These are phyloP conservation scores for Pseudochromis fuscus DNA, from an alignment of 2,797 vertebrate species.

Conservation along the genomic window DNA sequence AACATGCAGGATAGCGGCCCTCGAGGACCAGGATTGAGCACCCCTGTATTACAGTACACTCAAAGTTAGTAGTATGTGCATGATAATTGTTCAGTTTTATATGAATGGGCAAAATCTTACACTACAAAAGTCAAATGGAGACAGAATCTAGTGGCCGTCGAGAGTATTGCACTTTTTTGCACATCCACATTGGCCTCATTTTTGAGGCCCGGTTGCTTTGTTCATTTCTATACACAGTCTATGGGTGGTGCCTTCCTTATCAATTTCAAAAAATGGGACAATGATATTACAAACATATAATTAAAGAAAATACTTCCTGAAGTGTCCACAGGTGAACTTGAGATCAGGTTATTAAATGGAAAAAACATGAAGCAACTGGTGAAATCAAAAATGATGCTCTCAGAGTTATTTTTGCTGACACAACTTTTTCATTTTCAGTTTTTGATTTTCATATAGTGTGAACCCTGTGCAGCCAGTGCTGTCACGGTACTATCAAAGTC, in stretches of 20 bases:
- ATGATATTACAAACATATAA: neutral
- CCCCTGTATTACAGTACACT: no score
- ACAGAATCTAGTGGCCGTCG: no score
- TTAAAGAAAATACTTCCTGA: neutral
- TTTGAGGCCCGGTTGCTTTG: no score
- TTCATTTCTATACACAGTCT: no score
- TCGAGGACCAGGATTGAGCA: no score
- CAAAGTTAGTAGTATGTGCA: no score
- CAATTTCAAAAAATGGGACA: neutral
- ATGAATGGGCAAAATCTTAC: neutral
- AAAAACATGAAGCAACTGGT: neutral
- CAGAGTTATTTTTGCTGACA: constrained; percentile 8
- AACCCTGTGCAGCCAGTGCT: neutral
- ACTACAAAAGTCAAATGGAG: no score
- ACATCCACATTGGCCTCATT: no score
- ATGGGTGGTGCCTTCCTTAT: neutral
- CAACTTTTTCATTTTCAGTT: constrained; percentile 6
- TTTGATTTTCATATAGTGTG: constrained; percentile 2
- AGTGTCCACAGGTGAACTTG: neutral
- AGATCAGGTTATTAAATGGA: neutral
- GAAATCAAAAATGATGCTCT: neutral
- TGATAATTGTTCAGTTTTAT: neutral
- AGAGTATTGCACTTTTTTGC: no score
- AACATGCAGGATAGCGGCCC: no score
- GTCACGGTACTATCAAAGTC: constrained; percentile 34